Base-by-base conservation (phyloP, 1,140 invertebrate genomes). In the Phortica variegata region DNA sequence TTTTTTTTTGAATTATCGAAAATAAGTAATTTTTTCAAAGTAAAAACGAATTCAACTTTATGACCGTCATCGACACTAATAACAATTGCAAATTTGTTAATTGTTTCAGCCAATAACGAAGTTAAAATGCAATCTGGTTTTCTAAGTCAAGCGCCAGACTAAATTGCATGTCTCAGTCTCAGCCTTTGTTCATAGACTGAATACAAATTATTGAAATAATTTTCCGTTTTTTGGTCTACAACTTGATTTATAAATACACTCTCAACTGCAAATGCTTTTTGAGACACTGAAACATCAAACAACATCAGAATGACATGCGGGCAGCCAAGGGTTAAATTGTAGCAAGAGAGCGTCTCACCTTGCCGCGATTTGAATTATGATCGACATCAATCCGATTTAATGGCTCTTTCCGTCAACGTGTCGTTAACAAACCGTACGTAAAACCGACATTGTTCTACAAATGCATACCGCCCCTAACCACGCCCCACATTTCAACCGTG, bases 141-240 rank as follows among this genome's bases (percentile, higher is more conserved):
- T 34, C 33, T 15, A 34, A 34, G 33, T 15, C 33, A 34, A 10
- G 33, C 13, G 33, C 12, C 21, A 47, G 32, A 38, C 31, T 36
- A 16, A 51, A 17, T 45, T 23, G 37, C 15, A 33, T 32, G 18
- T 20, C 15, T 16, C 16, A 33, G 20, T 40, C 23, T 39, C 42
- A 49, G 60, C 65, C 29, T 65, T 63, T 68, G 63, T 68, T 63
- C 52, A 48, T 33, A 51, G 57, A 63, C 58, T 68, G 63, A 63
- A 68, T 68, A 68, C 63, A 68, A 68, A 69, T 68, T 68, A 68
- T 63, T 68, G 54, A 68, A 68, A 68, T 68, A 68, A 69, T 68
- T 68, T 68, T 65, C 63, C 63, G 68, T 65, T 68, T 68, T 68
- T 68, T 68, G 63, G 63, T 58, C 63, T 63, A 68, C 63, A 66